Evolutionary conservation across 2,888 invertebrate genomes (phyloP), one percentile per base, ranked within the genome.

Genomic region (Pheosia tremula): DNA sequence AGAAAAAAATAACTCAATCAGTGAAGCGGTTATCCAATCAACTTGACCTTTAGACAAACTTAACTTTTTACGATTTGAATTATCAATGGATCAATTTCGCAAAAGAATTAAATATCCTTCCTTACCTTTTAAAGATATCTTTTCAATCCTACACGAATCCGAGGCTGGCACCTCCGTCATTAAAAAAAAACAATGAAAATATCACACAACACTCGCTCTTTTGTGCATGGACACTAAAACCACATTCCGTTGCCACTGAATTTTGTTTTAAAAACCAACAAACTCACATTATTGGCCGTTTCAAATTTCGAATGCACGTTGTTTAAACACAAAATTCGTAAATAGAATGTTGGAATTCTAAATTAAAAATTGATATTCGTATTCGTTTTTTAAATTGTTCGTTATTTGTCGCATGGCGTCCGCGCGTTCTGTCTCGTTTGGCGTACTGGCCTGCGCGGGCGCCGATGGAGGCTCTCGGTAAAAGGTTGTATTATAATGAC

Each of bases 321-420:
- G 67, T 63, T 68, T 73, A 71, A 71, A 67, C 59, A 71, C 60
- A 59, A 61, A 67, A 69, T 77, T 79, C 75, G 61, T 75, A 79
- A 77, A 76, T 77, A 66, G 67, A 78, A 71, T 81, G 75, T 73
- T 68, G 69, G 74, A 70, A 72, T 74, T 75, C 75, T 75, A 66
- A 72, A 71, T 77, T 75, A 72, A 72, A 69, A 74, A 72, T 72
- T 63, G 59, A 64, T 56, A 66, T 84, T 90, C 89, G 88, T 84
- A 84, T 84, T 90, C 88, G 87, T 83, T 86, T 77, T 84, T 81
- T 82, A 72, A 74, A 74, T 74, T 80, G 76, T 80, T 91, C 89
- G 90, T 91, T 89, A 80, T 79, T 75, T 73, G 79, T 84, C 82
- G 87, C 92, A 92, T 92, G 81, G 91, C 92, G 91, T 85, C 91